These are phyloP conservation scores for Gryllus bimaculatus DNA, from an alignment of 1,140 invertebrate species.

Conservation along the genomic window DNA sequence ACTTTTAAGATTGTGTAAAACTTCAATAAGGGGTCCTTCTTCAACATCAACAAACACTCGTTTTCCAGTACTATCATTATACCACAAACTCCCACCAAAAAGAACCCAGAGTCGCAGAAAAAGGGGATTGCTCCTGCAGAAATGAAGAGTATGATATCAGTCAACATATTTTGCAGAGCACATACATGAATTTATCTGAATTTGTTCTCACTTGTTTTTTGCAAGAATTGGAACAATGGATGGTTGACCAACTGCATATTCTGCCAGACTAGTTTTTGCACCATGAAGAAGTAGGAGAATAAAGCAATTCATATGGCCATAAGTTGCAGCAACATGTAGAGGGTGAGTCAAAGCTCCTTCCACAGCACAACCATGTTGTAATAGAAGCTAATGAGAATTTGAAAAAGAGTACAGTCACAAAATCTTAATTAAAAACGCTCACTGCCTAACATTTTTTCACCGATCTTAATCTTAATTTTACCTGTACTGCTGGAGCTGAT, in stretches of 20 bases:
- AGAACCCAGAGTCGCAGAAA: constrained; percentile 12
- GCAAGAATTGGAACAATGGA: neutral
- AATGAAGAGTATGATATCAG: no score
- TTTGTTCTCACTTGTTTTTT: neutral
- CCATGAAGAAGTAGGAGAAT: neutral
- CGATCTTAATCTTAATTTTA: neutral
- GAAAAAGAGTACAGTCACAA: neutral
- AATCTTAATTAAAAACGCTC: no score
- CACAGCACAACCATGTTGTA: neutral
- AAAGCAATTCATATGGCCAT: neutral
- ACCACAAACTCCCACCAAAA: constrained; percentile 14
- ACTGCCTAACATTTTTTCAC: neutral
- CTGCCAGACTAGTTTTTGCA: neutral
- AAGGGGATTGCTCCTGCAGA: neutral
- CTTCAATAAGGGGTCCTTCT: neutral
- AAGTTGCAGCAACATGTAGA: neutral
- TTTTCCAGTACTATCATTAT: neutral
- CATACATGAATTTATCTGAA: neutral
- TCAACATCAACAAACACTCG: neutral
- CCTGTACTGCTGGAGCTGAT: neutral
- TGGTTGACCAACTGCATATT: neutral
- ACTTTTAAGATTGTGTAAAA: neutral
- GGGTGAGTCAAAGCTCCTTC: constrained; percentile 9
- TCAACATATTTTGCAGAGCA: neutral
- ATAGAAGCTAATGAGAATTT: constrained; percentile 2